Percentiles rank a stretch among this genome's conserved stretches.
Evolutionary conservation across 2,113 vertebrate species (phyloP).

Genomic region (Zosterops borbonicus): DNA sequence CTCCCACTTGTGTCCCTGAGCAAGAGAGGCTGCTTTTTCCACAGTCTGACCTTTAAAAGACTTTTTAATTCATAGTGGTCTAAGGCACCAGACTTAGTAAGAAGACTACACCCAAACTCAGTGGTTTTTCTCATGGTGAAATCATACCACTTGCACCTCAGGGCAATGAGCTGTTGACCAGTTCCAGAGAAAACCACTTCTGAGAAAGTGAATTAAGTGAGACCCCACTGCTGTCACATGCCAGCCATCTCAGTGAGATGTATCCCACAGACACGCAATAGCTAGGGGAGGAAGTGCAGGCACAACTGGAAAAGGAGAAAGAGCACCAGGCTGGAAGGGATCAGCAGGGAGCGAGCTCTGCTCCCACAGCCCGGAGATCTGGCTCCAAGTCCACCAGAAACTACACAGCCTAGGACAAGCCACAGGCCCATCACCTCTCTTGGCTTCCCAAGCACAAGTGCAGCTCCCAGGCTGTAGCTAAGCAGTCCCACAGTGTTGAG

Average conservation of each 20-base stretch:
- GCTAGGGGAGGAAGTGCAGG: not conserved
- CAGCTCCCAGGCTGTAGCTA: fast-evolving
- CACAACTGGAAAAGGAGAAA: not conserved
- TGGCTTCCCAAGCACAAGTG: not conserved
- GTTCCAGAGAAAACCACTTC: not conserved
- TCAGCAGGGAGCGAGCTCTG: not conserved
- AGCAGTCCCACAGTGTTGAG: fast-evolving
- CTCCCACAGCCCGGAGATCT: not conserved
- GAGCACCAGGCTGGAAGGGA: not conserved
- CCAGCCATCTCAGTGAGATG: not conserved
- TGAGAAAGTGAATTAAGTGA: not conserved
- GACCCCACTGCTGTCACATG: not conserved
- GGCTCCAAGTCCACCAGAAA: not conserved
- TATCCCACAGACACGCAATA: not conserved
- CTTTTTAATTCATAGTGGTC: not conserved
- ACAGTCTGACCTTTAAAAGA: not conserved
- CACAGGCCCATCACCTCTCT: not conserved
- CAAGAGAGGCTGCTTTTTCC: not conserved
- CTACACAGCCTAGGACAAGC: not conserved
- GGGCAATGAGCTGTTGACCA: not conserved
- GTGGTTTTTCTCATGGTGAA: not conserved
- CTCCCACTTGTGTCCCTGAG: not conserved
- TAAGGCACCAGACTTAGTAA: not conserved
- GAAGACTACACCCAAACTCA: not conserved
- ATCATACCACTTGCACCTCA: not conserved